These are phyloP conservation scores for Alviniconcha marisindica DNA, from an alignment of 1,140 invertebrate genomes.

Conservation along the genomic window DNA sequence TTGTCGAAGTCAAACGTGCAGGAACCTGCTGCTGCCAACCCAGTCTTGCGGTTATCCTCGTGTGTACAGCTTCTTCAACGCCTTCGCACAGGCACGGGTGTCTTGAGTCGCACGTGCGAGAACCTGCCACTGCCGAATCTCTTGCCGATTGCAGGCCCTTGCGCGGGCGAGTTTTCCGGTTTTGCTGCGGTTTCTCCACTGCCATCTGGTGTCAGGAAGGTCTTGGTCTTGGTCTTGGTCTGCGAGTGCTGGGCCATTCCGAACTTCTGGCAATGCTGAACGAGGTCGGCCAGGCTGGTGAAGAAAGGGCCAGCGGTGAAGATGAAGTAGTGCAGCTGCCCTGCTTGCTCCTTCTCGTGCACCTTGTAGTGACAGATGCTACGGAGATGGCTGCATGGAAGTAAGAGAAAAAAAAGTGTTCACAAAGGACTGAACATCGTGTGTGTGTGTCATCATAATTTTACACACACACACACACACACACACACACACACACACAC, in stretches of 20 bases:
- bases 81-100: not conserved
- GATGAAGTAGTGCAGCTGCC: constrained; percentile 25
- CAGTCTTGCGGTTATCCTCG: too few relatives aligned
- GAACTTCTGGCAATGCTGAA: constrained; percentile 17
- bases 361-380: constrained; percentile 27
- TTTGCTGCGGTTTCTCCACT: constrained; percentile 2
- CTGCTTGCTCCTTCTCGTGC: not conserved
- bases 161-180: too few relatives aligned
- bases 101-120: constrained; percentile 3
- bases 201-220: constrained; percentile 1
- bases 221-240: too few relatives aligned
- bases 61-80: not conserved
- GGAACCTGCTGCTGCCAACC: too few relatives aligned
- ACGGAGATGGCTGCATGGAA: constrained; percentile 30
- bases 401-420: not conserved
- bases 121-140: constrained; percentile 12
- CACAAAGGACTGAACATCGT: not conserved
- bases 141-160: not conserved
- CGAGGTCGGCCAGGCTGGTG: constrained; percentile 25
- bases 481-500: constrained; percentile 5
- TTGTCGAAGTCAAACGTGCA: too few relatives aligned
- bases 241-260: not conserved
- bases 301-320: constrained; percentile 15
- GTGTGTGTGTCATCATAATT: not conserved
- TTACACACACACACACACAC: not conserved